Percentiles rank a stretch among this genome's conserved stretches.
Conservation (phyloP, 2,797 vertebrate genomes). For the Crax fasciolata region DNA sequence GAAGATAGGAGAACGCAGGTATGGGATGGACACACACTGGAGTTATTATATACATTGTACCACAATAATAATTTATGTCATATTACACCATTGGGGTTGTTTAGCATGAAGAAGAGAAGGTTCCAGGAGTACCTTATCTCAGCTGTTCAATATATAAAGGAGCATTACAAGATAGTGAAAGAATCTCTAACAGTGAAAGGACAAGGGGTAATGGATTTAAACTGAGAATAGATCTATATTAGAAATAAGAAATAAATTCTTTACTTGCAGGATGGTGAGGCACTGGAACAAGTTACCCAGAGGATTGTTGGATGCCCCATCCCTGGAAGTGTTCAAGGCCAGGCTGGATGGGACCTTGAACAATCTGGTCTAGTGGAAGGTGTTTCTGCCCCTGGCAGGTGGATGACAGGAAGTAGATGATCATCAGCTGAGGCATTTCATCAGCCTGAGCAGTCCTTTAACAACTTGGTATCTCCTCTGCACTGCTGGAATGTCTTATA, state of each 20-base stretch:
- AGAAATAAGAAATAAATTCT: neutral
- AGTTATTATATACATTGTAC: neutral
- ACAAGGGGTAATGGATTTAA: neutral
- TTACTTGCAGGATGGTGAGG: neutral
- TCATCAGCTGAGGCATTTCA: neutral
- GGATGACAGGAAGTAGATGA: neutral
- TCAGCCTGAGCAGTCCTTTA: neutral
- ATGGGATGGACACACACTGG: neutral
- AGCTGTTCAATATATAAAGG: neutral
- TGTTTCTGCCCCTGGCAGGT: neutral
- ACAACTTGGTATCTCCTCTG: neutral
- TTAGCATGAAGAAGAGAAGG: too few species aligned
- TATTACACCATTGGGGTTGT: neutral
- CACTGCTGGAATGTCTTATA: neutral
- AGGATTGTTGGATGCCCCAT: neutral
- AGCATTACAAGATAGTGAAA: neutral
- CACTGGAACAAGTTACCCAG: neutral
- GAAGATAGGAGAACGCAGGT: neutral
- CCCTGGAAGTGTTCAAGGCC: neutral
- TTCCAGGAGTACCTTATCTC: neutral
- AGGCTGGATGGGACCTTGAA: neutral
- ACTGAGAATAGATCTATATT: neutral
- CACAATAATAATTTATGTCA: neutral
- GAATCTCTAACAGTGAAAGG: neutral
- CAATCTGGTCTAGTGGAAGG: neutral